A percentile compares a stretch with the other conserved stretches of the same genome.
These are phyloP conservation scores for Imbricaverruca yamaguchii DNA, from an alignment of 2,888 invertebrate species.

Conservation along the genomic window DNA sequence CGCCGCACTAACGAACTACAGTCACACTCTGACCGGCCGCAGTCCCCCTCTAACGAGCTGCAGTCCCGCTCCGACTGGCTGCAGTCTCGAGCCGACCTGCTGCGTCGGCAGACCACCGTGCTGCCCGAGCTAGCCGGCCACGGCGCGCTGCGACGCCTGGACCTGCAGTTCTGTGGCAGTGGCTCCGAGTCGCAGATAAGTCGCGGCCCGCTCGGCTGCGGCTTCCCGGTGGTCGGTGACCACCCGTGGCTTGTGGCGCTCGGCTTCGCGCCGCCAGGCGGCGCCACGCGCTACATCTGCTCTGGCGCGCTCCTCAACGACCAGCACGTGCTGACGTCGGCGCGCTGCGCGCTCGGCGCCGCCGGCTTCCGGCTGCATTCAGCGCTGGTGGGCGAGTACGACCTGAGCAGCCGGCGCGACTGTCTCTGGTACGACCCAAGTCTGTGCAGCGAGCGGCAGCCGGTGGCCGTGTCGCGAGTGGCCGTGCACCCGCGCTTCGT, in stretches of 20 bases:
- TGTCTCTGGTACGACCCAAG: neutral
- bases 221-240: neutral
- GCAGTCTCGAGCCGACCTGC: too few relatives aligned
- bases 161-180: neutral
- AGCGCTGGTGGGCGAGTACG: neutral
- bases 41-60: too few relatives aligned
- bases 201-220: neutral
- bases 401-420: neutral
- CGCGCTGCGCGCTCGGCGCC: neutral
- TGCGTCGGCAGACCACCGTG: neutral
- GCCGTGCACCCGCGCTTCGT: neutral
- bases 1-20: too few relatives aligned
- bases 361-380: neutral
- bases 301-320: neutral
- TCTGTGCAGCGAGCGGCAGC: neutral
- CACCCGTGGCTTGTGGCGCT: slow-evolving; percentile 3
- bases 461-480: neutral
- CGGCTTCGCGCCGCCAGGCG: neutral
- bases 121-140: neutral
- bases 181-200: neutral
- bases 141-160: neutral
- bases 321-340: neutral
- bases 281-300: neutral
- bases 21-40: too few relatives aligned
- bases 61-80: too few relatives aligned